These are phyloP conservation scores for Microcebus jonahi DNA, from an alignment of 2,113 vertebrate species.

Conservation along the genomic window DNA sequence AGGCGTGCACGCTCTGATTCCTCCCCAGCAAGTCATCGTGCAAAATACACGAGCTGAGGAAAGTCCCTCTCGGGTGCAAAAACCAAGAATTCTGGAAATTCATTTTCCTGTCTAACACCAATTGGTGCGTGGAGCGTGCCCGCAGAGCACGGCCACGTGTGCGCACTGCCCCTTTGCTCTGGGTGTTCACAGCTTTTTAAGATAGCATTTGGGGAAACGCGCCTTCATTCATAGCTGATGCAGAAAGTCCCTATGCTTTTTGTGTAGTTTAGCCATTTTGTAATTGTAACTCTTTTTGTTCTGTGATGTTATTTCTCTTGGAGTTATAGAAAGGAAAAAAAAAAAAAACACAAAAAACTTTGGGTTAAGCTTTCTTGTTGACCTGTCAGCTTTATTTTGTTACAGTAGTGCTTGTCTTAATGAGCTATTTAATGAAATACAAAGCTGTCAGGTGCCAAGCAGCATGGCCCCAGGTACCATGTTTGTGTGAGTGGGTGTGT, in stretches of 20 bases:
- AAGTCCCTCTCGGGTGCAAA: not conserved
- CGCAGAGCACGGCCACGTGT: fast-evolving
- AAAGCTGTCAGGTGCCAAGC: not conserved
- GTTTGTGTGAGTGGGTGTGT: too few relatives aligned
- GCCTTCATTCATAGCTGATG: not conserved
- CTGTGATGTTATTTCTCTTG: not conserved
- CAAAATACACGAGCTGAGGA: not conserved
- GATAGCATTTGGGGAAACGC: not conserved
- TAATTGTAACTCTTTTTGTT: not conserved
- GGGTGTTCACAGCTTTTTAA: not conserved
- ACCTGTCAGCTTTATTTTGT: not conserved
- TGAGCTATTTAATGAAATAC: not conserved
- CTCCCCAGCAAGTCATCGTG: constrained; percentile 38
- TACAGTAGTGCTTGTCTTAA: not conserved
- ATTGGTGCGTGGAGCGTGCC: fast-evolving
- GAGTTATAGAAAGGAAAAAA: not conserved
- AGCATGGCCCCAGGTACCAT: not conserved
- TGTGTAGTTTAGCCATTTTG: not conserved
- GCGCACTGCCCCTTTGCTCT: fast-evolving
- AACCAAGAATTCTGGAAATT: not conserved
- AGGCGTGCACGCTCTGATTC: constrained; percentile 50
- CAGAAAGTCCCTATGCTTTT: not conserved
- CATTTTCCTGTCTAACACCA: not conserved
- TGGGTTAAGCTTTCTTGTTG: not conserved
- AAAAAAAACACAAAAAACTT: not conserved